phyloP scores from a whole-genome alignment of 35 echinoderm and acorn worm species.

The Holothuria glaberrima region DNA sequence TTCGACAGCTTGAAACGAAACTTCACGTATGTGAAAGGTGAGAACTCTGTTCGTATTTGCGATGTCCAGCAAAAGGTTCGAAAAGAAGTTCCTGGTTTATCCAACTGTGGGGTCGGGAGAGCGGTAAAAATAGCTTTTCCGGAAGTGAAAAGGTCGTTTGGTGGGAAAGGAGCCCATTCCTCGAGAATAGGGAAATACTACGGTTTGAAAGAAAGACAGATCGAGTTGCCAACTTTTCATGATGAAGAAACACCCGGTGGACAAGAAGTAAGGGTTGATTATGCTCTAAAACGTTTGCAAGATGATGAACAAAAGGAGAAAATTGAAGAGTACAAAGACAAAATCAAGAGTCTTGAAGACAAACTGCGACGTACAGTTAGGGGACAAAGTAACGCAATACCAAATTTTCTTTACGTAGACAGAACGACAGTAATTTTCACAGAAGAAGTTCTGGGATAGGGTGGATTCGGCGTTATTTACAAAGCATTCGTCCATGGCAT shows the following conservation, averaged over 20 bases:
- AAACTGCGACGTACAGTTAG: neutral
- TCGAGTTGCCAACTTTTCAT: constrained; percentile 3
- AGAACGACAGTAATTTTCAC: constrained; percentile 2
- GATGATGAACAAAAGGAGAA: neutral
- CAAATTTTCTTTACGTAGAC: constrained; percentile 2
- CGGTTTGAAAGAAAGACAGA: neutral
- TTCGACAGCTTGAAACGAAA: neutral
- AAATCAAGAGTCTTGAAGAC: constrained; percentile 7
- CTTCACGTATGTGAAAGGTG: constrained; percentile 2
- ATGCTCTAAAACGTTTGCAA: constrained; percentile 8
- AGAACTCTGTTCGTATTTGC: neutral
- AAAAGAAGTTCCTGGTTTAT: neutral
- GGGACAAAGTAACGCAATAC: neutral
- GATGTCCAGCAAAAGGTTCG: neutral
- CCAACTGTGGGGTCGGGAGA: neutral
- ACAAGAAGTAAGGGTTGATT: neutral
- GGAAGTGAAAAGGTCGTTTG: neutral
- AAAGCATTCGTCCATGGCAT: neutral
- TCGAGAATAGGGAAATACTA: neutral
- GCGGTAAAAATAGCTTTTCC: constrained; percentile 12
- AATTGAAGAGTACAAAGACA: neutral
- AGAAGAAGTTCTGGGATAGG: neutral
- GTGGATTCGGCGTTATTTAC: neutral
- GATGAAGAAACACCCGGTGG: neutral
- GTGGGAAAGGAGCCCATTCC: neutral